A percentile compares a stretch with the other conserved stretches of the same genome.
Evolutionary conservation across 2,113 vertebrate genomes (phyloP).

Genomic region (Rafetus swinhoei): DNA sequence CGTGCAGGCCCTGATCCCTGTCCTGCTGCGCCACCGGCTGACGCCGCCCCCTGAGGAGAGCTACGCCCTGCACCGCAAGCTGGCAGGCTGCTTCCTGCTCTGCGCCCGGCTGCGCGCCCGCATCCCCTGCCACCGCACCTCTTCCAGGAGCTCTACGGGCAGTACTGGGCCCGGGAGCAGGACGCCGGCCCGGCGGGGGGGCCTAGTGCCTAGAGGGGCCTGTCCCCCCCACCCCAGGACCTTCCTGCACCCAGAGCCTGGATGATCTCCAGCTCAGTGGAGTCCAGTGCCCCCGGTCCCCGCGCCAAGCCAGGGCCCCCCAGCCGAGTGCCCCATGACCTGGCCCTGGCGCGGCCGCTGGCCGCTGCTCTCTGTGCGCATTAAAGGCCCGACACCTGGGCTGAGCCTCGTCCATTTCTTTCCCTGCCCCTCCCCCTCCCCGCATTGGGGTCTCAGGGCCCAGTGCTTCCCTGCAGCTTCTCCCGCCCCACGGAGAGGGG

Average conservation of each 20-base stretch:
- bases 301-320: not conserved
- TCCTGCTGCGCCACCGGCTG: slow-evolving; percentile 89
- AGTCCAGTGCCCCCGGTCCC: too few species aligned
- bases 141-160: slow-evolving; percentile 80
- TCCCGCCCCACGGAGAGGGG: too few species aligned
- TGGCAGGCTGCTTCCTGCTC: slow-evolving; percentile 93
- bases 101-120: slow-evolving; percentile 86
- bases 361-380: not conserved
- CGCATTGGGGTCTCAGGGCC: too few species aligned
- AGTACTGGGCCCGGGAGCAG: slow-evolving; percentile 53
- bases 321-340: too few species aligned
- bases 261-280: not conserved
- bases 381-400: not conserved
- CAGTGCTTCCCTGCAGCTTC: too few species aligned
- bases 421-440: not conserved
- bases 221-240: too few species aligned
- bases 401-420: not conserved
- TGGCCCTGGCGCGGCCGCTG: too few species aligned
- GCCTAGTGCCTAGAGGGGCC: slow-evolving; percentile 32
- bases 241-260: not conserved
- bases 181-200: not conserved
- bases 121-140: slow-evolving; percentile 85
- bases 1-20: slow-evolving; percentile 85
- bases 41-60: slow-evolving; percentile 89
- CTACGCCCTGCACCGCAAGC: slow-evolving; percentile 93